phyloP scores from a whole-genome alignment of 1,140 invertebrate genomes.

The Bombus sibiricus region DNA sequence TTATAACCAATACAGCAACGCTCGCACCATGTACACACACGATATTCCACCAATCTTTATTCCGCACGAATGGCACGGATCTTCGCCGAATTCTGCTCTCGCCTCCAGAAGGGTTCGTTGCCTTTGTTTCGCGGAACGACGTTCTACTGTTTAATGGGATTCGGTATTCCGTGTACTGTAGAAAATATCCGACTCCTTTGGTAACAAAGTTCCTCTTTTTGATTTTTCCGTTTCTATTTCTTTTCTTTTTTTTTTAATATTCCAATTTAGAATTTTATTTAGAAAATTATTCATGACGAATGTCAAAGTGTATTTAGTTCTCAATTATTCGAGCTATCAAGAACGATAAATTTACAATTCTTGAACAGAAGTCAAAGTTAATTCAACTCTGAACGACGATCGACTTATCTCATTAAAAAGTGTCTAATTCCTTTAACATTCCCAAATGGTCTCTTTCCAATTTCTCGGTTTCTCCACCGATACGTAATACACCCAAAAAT shows the following conservation, averaged over 20 bases:
- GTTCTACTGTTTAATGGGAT: background rate
- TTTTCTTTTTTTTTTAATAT: background rate
- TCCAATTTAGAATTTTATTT: background rate
- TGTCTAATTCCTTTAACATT: background rate
- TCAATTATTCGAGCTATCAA: background rate
- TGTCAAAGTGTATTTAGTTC: background rate
- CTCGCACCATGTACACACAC: background rate
- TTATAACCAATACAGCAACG: background rate
- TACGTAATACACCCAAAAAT: background rate
- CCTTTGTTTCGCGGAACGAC: background rate
- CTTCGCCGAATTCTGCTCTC: background rate
- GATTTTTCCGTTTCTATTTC: too few relatives aligned
- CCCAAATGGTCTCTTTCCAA: background rate
- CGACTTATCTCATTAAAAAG: background rate
- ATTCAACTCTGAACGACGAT: too few relatives aligned
- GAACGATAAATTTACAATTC: too few relatives aligned
- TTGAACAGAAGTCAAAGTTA: too few relatives aligned
- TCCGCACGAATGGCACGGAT: slow-evolving; percentile 9
- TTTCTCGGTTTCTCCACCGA: too few relatives aligned
- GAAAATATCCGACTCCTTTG: background rate
- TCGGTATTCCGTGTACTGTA: background rate
- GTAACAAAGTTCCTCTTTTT: too few relatives aligned
- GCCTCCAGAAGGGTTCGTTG: too few relatives aligned
- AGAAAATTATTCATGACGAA: background rate
- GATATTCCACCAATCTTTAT: slow-evolving; percentile 33